Base-by-base conservation (phyloP, 2,888 invertebrate genomes). In the Cryptocephalus primarius region DNA sequence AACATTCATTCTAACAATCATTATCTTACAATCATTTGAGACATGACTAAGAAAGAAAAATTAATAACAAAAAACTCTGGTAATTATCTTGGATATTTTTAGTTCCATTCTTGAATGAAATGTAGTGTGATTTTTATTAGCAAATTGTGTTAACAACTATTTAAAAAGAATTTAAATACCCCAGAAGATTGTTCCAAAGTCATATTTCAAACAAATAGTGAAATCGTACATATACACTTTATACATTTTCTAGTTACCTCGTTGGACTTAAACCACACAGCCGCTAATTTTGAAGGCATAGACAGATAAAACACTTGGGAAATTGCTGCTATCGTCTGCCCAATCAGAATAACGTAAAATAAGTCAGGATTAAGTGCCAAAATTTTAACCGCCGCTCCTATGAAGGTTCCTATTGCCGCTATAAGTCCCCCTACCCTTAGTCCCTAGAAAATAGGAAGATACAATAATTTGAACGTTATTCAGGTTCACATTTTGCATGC, bases 221-320 rank as follows among this genome's bases (percentile, higher is more conserved):
- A n/a, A n/a, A n/a, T n/a, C n/a, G n/a, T n/a, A n/a, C n/a, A 6
- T 22, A 4, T 4, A 22, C 22, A 6, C 22, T 34, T 45, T 32
- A 40, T 10, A 33, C 22, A n/a, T 32, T 2, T 12, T 32, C 22
- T 32, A 39, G 91, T 91, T 22, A 95, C 93, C 73, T 95, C 89
- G 61, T 88, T 83, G 0, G 90, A 84, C 1, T 94, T 93, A 67
- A 97, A 97, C 97, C 96, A 97, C 40, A 93, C 89, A 0, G 96
- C 94, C 0, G 96, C 95, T 54, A 97, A 73, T 45, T 85, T 75
- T 0, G 96, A 87, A 0, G 96, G 96, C 44, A 96, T 79, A 56
- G 90, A 90, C 39, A 96, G 74, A 47, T 95, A 83, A 72, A 92
- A 95, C 13, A 92, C 85, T 72, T 94, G 93, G 31, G 93, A 86